Percentiles rank a stretch among this genome's conserved stretches.
phyloP scores from a whole-genome alignment of 2,113 vertebrate genomes.

The rat (Rattus norvegicus) region GRCr8 NC_086022.1:49349001-49349500 shows the following conservation, averaged over 20 bases:
- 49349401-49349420: neutral
- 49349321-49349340: neutral
- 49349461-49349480: neutral
- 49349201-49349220: neutral
- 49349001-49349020: neutral
- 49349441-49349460: neutral
- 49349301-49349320: neutral
- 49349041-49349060: neutral
- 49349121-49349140: neutral
- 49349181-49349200: neutral
- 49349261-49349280: neutral
- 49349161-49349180: constrained; percentile 36
- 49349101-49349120: neutral
- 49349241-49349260: no score
- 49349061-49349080: neutral
- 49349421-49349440: neutral
- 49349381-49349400: neutral
- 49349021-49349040: neutral
- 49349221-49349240: neutral
- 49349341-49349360: neutral
- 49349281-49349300: neutral
- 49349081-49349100: neutral
- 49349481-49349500: neutral
- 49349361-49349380: neutral
- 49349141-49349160: neutral